A percentile compares a stretch with the other conserved stretches of the same genome.
Evolutionary conservation across 1,140 invertebrate genomes (phyloP).

Genomic region (Akabosia matsudoensis): DNA sequence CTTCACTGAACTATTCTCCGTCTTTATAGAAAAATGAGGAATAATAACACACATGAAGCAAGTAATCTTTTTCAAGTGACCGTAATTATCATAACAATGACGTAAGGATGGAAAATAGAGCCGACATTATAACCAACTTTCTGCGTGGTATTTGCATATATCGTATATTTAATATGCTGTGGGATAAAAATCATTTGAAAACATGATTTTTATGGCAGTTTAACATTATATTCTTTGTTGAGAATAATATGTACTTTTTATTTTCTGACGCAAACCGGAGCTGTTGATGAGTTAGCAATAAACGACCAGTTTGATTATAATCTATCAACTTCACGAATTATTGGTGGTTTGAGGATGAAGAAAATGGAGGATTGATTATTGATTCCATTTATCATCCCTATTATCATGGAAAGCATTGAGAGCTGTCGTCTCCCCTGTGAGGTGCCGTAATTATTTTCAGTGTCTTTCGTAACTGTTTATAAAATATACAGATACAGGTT

Average conservation of each 20-base stretch:
- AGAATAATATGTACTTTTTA: no score
- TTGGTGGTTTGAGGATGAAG: background rate
- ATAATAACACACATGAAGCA: slow-evolving; percentile 8
- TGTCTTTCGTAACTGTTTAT: background rate
- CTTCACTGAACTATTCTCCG: background rate
- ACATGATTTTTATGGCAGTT: no score
- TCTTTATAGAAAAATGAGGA: background rate
- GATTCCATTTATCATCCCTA: background rate
- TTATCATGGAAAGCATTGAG: background rate
- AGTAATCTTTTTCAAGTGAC: background rate
- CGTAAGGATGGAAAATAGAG: background rate
- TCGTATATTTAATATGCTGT: no score
- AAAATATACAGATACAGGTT: no score
- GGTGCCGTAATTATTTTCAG: background rate
- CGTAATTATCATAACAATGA: background rate
- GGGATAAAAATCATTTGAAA: no score
- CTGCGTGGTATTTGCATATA: no score
- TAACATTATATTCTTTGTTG: no score
- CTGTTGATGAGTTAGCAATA: background rate
- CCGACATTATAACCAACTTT: background rate
- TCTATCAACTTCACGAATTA: slow-evolving; percentile 14
- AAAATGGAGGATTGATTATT: background rate
- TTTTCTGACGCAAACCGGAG: background rate
- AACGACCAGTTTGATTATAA: background rate
- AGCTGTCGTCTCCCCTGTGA: background rate